Base-by-base conservation (phyloP, 2,797 vertebrate species). In the Antrozous pallidus region DNA sequence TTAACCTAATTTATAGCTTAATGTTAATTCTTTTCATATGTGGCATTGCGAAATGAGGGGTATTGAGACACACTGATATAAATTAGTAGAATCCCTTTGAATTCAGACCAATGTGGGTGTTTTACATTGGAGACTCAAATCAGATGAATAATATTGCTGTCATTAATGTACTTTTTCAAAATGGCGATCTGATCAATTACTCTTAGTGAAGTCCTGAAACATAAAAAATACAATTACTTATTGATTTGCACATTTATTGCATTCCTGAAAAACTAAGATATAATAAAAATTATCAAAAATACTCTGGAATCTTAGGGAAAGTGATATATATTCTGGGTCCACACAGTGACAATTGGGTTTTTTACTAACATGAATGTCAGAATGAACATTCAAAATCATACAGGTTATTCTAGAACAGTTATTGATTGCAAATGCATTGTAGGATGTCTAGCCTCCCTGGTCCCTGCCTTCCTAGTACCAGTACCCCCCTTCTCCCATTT, bases 141-240 rank as follows among this genome's bases (percentile, higher is more conserved):
- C 20, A 31, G 31, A 49, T 40, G 26, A 56, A 28, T 20, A 56
- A n/a, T 80, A 79, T 33, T 54, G 5, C 31, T 22, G 40, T 58
- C 45, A 49, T 75, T 75, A 91, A 81, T 36, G 51, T 75, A 18
- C 58, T 77, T 90, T 89, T 94, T 61, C 63, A 91, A 93, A 67
- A 58, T 40, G 3, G 20, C 4, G 1, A 75, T 75, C 38, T 82
- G 28, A 75, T 71, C 26, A 78, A 49, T 42, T n/a, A 58, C 5
- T 88, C 54, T 28, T 47, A 40, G 26, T 24, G 38, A 84, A 54
- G 49, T 51, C 79, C 33, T 77, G 13, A 16, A 89, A 45, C 88
- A 58, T 67, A 24, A 82, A 63, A 33, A 87, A 13, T 61, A 42
- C 7, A 51, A 58, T 75, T 82, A 8, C 12, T 56, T 78, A 75